These are phyloP conservation scores for Yponomeuta evonymella DNA, from an alignment of 2,888 invertebrate species.

Conservation along the genomic window DNA sequence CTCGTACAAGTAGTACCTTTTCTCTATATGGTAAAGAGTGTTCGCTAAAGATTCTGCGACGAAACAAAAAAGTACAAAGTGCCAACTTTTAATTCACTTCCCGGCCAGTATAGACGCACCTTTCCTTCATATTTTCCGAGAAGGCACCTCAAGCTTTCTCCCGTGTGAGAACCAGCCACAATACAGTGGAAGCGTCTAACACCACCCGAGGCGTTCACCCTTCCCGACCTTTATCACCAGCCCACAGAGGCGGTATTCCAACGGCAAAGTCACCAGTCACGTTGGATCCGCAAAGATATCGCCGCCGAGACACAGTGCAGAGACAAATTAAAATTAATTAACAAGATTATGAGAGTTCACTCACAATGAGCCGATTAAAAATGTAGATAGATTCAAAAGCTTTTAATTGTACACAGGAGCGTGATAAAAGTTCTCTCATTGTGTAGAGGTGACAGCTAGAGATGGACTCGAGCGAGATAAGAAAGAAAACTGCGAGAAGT, in stretches of 20 bases:
- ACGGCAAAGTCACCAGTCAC: not conserved
- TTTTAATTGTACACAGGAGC: slow-evolving; percentile 7
- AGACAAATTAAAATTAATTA: slow-evolving; percentile 15
- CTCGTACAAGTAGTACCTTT: too few relatives aligned
- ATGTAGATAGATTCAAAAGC: not conserved
- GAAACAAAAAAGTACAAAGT: not conserved
- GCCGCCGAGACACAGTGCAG: not conserved
- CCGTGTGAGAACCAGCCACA: slow-evolving; percentile 17
- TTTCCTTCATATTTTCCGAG: slow-evolving; percentile 16
- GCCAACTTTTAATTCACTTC: not conserved
- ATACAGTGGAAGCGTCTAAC: slow-evolving; percentile 14
- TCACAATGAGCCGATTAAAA: slow-evolving; percentile 6
- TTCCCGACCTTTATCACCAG: not conserved
- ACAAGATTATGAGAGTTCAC: slow-evolving; percentile 13
- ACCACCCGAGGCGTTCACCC: not conserved
- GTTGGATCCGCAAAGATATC: not conserved
- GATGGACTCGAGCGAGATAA: not conserved
- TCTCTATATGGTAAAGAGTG: too few relatives aligned
- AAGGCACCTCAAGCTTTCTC: slow-evolving; percentile 19
- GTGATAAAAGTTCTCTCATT: not conserved
- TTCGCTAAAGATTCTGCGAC: too few relatives aligned
- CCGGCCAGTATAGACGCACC: slow-evolving; percentile 5
- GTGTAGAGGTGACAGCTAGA: not conserved
- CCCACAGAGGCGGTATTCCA: not conserved
- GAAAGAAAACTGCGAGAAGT: not conserved